Conservation (phyloP, 2,113 vertebrate species). For the Marmota monax region DNA sequence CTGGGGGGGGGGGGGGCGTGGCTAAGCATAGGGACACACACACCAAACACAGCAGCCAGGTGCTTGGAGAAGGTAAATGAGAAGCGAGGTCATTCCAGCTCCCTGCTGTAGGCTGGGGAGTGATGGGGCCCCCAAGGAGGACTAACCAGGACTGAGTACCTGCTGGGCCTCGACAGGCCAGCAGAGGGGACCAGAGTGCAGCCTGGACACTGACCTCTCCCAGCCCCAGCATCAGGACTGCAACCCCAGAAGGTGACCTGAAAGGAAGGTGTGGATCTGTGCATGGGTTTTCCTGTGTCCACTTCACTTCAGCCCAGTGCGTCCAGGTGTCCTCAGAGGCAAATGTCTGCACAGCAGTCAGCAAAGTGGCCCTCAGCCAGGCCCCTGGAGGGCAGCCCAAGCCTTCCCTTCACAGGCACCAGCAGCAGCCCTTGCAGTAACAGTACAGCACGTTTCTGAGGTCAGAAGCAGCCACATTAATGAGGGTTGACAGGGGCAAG, state of each 20-base stretch:
- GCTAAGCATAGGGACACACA: not conserved
- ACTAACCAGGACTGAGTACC: accelerated
- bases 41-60: not conserved
- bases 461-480: too few relatives aligned
- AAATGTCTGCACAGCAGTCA: not conserved
- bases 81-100: not conserved
- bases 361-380: not conserved
- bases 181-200: not conserved
- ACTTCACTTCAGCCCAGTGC: not conserved
- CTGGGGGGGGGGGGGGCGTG: too few relatives aligned
- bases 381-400: too few relatives aligned
- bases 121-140: too few relatives aligned
- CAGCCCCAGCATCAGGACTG: not conserved
- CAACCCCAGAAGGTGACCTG: not conserved
- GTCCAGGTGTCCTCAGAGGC: not conserved
- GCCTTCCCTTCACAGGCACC: not conserved
- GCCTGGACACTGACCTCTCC: not conserved
- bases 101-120: accelerated
- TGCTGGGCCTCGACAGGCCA: not conserved
- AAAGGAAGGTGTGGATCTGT: not conserved
- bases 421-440: accelerated
- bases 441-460: not conserved
- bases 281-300: not conserved
- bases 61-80: not conserved
- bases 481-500: not conserved